Evolutionary conservation across 2,113 vertebrate species (phyloP).

Genomic region (Protomyctophum bolini): DNA sequence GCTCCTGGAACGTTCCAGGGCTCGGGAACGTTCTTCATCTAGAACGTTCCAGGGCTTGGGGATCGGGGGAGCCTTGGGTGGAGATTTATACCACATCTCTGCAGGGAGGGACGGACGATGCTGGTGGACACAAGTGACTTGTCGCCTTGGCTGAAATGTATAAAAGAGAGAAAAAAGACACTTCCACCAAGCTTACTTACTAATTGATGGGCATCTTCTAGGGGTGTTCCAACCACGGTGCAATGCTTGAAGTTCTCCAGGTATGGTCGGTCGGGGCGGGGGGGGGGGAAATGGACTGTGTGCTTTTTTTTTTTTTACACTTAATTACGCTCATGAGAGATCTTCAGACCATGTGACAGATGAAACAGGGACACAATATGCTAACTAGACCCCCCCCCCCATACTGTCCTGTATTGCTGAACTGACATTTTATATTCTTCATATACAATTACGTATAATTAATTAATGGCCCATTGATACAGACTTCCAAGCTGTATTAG

Average conservation of each 20-base stretch:
- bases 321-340: slow-evolving; percentile 15
- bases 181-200: slow-evolving; percentile 34
- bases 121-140: not conserved
- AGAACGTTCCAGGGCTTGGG: not conserved
- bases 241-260: slow-evolving; percentile 25
- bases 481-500: slow-evolving; percentile 31
- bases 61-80: not conserved
- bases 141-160: not conserved
- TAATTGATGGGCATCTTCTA: slow-evolving; percentile 32
- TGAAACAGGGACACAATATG: slow-evolving; percentile 7
- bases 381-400: slow-evolving; percentile 26
- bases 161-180: slow-evolving; percentile 16
- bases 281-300: slow-evolving; percentile 13
- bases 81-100: not conserved
- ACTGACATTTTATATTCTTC: slow-evolving; percentile 29
- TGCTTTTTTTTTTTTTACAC: not conserved
- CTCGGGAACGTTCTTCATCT: too few relatives aligned
- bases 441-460: not conserved
- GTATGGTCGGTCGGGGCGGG: slow-evolving; percentile 23
- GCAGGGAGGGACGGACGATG: not conserved
- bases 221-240: not conserved
- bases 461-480: slow-evolving; percentile 11
- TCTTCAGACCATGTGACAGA: slow-evolving; percentile 9
- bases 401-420: slow-evolving; percentile 15
- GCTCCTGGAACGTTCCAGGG: not conserved